phyloP scores from a whole-genome alignment of 2,888 invertebrate genomes.

The Agrotis exclamationis region DNA sequence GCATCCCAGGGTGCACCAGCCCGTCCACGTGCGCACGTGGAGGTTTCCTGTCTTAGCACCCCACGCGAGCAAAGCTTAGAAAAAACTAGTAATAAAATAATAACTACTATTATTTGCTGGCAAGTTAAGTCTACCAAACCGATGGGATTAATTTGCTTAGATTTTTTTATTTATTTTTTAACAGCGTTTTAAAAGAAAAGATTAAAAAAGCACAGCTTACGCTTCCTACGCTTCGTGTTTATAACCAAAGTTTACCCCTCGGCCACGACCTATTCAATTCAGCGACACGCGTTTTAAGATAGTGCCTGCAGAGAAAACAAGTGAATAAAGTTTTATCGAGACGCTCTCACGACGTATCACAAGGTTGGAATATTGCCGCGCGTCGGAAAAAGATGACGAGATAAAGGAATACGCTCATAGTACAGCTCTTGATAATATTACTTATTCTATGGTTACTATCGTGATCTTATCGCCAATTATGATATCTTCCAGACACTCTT shows the following conservation, averaged over 20 bases:
- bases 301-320: background rate
- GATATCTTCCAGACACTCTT: no score
- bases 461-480: no score
- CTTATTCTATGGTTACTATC: no score
- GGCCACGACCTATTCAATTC: background rate
- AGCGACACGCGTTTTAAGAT: no score
- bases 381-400: background rate
- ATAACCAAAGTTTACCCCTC: background rate
- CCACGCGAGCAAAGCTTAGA: no score
- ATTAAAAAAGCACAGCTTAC: constrained; percentile 9
- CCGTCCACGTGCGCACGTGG: no score
- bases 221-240: background rate
- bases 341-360: background rate
- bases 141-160: background rate
- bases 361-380: background rate
- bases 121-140: background rate
- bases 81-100: no score
- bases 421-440: no score
- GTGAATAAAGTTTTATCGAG: background rate
- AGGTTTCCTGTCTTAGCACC: no score
- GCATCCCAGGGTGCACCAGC: no score
- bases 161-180: background rate
- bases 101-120: background rate
- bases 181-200: background rate
- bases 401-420: background rate